A percentile compares a stretch with the other conserved stretches of the same genome.
Evolutionary conservation across 2,797 vertebrate species (phyloP).

Genomic region (Diceros bicornis): DNA sequence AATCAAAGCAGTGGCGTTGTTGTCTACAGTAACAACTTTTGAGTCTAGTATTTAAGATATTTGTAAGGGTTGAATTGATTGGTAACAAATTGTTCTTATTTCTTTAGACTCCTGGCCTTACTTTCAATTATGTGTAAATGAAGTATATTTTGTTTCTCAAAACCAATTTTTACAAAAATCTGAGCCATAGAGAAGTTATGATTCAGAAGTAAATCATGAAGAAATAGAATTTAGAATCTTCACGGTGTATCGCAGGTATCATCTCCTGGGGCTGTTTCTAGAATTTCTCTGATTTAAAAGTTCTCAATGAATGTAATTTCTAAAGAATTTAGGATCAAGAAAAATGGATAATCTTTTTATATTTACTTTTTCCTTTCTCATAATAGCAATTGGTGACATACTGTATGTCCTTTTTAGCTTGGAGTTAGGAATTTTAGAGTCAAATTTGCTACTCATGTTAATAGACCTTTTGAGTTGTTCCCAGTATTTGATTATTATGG

Average conservation of each 20-base stretch:
- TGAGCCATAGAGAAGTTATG: not conserved
- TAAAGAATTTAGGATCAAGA: slow-evolving; percentile 10
- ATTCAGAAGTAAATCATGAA: slow-evolving; percentile 1
- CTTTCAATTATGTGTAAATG: slow-evolving; percentile 18
- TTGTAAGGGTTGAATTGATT: not conserved
- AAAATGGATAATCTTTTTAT: not conserved
- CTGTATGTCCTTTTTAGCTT: not conserved
- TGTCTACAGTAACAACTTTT: not conserved
- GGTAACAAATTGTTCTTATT: not conserved
- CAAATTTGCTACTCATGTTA: slow-evolving; percentile 23
- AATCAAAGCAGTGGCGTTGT: not conserved
- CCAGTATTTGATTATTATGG: not conserved
- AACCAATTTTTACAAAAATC: not conserved
- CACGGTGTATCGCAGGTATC: not conserved
- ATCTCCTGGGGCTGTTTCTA: not conserved
- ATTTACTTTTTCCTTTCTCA: not conserved
- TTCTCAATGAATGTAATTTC: not conserved
- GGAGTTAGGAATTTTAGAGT: slow-evolving; percentile 5
- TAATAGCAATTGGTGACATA: not conserved
- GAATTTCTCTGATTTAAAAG: slow-evolving; percentile 45
- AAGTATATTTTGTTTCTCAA: not conserved
- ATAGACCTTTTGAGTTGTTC: not conserved
- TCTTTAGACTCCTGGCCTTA: not conserved
- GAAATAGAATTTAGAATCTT: slow-evolving; percentile 35
- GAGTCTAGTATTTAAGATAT: slow-evolving; percentile 16